Conservation (phyloP, 2,797 vertebrate species). For the Sciaenops ocellatus region DNA sequence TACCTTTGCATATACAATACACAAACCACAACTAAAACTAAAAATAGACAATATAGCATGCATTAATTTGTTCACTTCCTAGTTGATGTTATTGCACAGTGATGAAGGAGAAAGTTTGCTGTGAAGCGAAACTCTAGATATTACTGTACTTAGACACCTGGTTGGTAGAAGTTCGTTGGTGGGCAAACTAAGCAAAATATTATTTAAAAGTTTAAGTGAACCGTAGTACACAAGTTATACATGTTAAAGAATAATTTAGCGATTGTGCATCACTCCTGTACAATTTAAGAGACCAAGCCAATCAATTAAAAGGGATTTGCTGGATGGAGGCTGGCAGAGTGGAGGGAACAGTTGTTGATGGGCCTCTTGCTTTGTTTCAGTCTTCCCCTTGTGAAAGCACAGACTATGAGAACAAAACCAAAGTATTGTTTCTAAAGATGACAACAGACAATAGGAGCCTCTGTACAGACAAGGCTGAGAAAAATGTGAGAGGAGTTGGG, state of each 20-base stretch:
- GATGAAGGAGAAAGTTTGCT: neutral
- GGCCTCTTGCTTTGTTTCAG: constrained; percentile 63
- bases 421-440: constrained; percentile 61
- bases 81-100: constrained; percentile 2
- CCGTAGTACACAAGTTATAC: neutral
- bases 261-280: neutral
- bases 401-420: constrained; percentile 65
- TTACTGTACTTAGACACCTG: no score
- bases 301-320: constrained; percentile 37
- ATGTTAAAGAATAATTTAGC: neutral
- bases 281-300: neutral
- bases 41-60: neutral
- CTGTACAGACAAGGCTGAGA: constrained; percentile 56
- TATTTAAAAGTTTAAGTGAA: neutral
- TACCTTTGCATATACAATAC: neutral
- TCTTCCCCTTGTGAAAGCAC: constrained; percentile 35
- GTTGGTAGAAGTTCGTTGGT: no score
- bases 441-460: constrained; percentile 68
- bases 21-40: neutral
- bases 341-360: constrained; percentile 29
- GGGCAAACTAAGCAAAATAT: neutral
- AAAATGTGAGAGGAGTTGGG: constrained; percentile 32
- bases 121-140: neutral
- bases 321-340: constrained; percentile 25
- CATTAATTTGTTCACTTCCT: neutral